Base-by-base conservation (phyloP, 2,113 vertebrate genomes). In the Notothenia rossii region DNA sequence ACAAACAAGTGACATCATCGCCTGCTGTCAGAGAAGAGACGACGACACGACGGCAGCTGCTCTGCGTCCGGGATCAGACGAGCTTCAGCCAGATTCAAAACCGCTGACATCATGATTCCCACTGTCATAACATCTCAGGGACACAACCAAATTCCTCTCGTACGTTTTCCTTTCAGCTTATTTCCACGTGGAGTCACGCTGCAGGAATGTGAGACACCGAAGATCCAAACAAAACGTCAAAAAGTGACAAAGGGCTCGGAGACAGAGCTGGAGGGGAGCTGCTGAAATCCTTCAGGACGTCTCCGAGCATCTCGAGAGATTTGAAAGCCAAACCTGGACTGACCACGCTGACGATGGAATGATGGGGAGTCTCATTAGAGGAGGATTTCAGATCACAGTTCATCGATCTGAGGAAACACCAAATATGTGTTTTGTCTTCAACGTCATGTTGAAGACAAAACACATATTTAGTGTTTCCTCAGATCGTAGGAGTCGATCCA, bases 51-150 rank as follows among this genome's bases (percentile, higher is more conserved):
- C 79, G 33, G 51, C 72, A 60, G 53, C 66, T 67, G 81, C 66
- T 80, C 63, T 22, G 33, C 6, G 77, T 33, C 55, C 20, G 25
- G 43, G 60, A 72, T 69, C 61, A 29, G 43, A 58, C 36, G 14
- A 10, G 54, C 22, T 4, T 69, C 54, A 67, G 64, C 29, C 40
- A 20, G 43, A 50, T 51, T 8, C 20, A 55, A 29, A 40, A 3
- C 15, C 0, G 10, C 60, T 83, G 81, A 75, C 75, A 72, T 85
- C 74, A 86, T 49, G 55, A 50, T 22, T 58, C 55, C 43, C 56
- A 1, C 77, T 91, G 88, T 87, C 89, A 88, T 75, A 91, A 88
- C 84, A 85, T 77, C 79, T 88, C 86, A 86, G 61, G 49, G 50
- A 88, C 76, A 67, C 77, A 71, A 54, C 43, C 6, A 63, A 33